Base-by-base conservation (phyloP, 2,797 vertebrate species). In the Hydrocynus forskahlii region DNA sequence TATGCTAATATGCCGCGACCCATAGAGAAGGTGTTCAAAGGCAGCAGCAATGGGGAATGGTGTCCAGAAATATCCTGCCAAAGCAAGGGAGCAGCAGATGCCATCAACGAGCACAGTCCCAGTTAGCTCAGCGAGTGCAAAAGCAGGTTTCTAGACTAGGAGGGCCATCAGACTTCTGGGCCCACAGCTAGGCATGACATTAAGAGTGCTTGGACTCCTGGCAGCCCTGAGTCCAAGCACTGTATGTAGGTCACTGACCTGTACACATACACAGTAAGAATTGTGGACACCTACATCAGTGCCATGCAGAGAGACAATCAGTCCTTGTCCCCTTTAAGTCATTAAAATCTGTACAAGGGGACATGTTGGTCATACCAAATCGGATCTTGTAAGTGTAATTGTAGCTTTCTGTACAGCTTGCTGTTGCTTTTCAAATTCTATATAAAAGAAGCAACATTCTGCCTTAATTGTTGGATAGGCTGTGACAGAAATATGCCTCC, bases 91-190 rank as follows among this genome's bases (percentile, higher is more conserved):
- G 71, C 72, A 83, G 74, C 81, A 81, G 59, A 83, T 86, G 75
- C 83, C 79, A 76, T 66, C 66, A 64, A 73, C 59, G 67, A 67
- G 78, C 55, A 1, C 73, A 75, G 78, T 75, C 78, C 52, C 62
- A 80, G 67, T 80, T 83, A 66, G 59, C 71, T 7, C 8, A 62
- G 9, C 25, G 23, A 75, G 57, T 13, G 23, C 57, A 77, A 64
- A 82, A 82, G 63, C 83, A 77, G 80, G 83, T 84, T 84, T 86
- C 79, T 84, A 82, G 83, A 80, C 48, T 86, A 78, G 59, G 70
- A 78, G 50, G 52, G 48, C 59, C 54, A 35, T 55, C 14, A 43
- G 55, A 69, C 67, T 43, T 43, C 68, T 35, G 3, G 29, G 16
- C 17, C 10, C 25, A 60, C 43, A 25, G 54, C 67, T 59, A 74